These are phyloP conservation scores for Leucophora obtusa DNA, from an alignment of 2,888 invertebrate species.

Conservation along the genomic window DNA sequence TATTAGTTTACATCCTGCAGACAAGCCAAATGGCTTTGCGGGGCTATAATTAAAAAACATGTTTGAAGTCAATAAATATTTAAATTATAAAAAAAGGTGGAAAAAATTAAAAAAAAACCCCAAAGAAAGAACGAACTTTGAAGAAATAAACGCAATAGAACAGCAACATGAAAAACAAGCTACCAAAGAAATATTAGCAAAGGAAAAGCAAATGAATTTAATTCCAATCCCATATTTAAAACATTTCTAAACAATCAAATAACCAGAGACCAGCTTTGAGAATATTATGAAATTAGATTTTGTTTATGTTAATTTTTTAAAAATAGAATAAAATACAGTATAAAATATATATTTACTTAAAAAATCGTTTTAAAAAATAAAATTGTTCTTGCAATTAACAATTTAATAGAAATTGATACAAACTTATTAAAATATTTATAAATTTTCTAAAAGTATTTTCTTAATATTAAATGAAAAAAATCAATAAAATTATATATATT, in stretches of 20 bases:
- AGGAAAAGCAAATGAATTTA: not conserved
- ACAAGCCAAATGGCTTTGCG: too few species aligned
- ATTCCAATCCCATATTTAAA: not conserved
- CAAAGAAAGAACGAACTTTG: too few species aligned
- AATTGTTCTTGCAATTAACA: constrained; percentile 31
- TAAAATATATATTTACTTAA: constrained; percentile 1
- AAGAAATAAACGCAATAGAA: too few species aligned
- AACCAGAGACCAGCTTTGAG: constrained; percentile 55
- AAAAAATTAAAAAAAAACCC: too few species aligned
- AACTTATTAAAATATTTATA: constrained; percentile 63
- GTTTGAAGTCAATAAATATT: too few species aligned
- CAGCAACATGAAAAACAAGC: too few species aligned
- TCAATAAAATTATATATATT: constrained; percentile 62
- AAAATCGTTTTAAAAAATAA: constrained; percentile 2
- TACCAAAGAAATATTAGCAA: too few species aligned
- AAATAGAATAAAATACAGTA: constrained; percentile 9
- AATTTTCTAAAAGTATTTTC: constrained; percentile 64
- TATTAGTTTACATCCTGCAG: too few species aligned
- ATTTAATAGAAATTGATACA: constrained; percentile 57
- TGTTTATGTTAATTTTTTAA: not conserved
- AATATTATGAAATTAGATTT: constrained; percentile 13
- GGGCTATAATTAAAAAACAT: too few species aligned
- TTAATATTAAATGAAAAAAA: not conserved
- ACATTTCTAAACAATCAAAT: constrained; percentile 47
- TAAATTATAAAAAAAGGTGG: too few species aligned